Percentiles rank a stretch among this genome's conserved stretches.
phyloP scores from a whole-genome alignment of 1,140 invertebrate species.

The Pteromalus puparum region DNA sequence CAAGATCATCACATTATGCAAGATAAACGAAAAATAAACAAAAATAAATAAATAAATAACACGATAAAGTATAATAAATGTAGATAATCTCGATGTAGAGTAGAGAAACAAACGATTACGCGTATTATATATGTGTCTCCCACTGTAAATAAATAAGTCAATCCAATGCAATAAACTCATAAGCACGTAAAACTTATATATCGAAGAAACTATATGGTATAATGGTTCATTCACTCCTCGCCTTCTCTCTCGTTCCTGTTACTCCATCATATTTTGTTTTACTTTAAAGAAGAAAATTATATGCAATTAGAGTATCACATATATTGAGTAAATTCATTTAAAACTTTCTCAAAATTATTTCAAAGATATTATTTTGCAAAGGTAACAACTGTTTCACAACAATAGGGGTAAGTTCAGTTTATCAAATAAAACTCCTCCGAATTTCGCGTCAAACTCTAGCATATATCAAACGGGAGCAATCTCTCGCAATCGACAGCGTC shows the following conservation, averaged over 20 bases:
- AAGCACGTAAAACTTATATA: constrained; percentile 56
- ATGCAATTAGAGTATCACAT: too few relatives aligned
- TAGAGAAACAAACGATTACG: constrained; percentile 60
- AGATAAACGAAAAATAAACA: constrained; percentile 51
- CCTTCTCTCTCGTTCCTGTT: too few relatives aligned
- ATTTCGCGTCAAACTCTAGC: too few relatives aligned
- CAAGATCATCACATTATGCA: constrained; percentile 1
- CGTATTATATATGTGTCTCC: constrained; percentile 71
- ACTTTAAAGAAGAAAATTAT: too few relatives aligned
- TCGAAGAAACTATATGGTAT: background rate
- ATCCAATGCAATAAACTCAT: constrained; percentile 74
- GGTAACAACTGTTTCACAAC: too few relatives aligned
- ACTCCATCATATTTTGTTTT: too few relatives aligned
- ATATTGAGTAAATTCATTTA: too few relatives aligned
- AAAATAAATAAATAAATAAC: constrained; percentile 35
- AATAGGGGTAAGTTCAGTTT: too few relatives aligned
- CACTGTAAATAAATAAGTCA: constrained; percentile 71
- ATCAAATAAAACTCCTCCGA: too few relatives aligned
- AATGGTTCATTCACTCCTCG: background rate
- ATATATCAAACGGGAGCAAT: background rate
- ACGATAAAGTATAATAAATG: constrained; percentile 65
- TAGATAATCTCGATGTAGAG: constrained; percentile 69
- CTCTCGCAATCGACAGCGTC: background rate
- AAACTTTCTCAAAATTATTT: too few relatives aligned
- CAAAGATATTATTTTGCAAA: too few relatives aligned